These are phyloP conservation scores for Megaceryle alcyon DNA, from an alignment of 2,797 vertebrate genomes.

Conservation along the genomic window DNA sequence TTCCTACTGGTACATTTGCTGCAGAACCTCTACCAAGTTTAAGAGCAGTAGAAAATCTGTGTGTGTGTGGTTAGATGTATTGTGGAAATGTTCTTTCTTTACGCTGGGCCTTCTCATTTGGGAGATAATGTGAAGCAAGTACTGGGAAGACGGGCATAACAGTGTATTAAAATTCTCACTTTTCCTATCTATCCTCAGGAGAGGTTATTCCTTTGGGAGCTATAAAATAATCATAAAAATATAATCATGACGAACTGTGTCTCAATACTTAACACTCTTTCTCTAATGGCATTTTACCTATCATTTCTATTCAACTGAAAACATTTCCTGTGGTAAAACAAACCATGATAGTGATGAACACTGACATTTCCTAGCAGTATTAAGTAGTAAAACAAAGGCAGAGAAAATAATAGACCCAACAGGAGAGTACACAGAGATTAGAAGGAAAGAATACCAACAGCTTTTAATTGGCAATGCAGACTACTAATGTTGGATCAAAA, in stretches of 20 bases:
- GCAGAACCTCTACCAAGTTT: neutral
- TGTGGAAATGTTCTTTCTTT: neutral
- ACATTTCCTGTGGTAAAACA: neutral
- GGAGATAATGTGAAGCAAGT: neutral
- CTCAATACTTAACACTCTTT: neutral
- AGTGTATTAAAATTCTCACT: neutral
- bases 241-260: neutral
- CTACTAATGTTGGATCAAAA: conserved; percentile 8
- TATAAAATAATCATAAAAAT: neutral
- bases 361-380: conserved; percentile 50
- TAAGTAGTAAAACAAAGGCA: conserved; percentile 39
- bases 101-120: neutral
- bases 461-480: neutral
- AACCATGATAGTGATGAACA: conserved; percentile 18
- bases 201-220: neutral
- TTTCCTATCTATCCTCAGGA: neutral
- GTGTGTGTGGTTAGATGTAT: neutral
- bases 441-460: neutral
- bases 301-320: conserved; percentile 13
- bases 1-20: neutral
- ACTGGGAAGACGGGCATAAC: neutral
- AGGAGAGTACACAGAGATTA: neutral
- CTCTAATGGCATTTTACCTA: conserved; percentile 9
- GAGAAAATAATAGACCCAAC: neutral
- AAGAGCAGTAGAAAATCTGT: neutral